Percentiles rank a stretch among this genome's conserved stretches.
Evolutionary conservation across 2,888 invertebrate genomes (phyloP).

Genomic region (Euzophera pinguis): DNA sequence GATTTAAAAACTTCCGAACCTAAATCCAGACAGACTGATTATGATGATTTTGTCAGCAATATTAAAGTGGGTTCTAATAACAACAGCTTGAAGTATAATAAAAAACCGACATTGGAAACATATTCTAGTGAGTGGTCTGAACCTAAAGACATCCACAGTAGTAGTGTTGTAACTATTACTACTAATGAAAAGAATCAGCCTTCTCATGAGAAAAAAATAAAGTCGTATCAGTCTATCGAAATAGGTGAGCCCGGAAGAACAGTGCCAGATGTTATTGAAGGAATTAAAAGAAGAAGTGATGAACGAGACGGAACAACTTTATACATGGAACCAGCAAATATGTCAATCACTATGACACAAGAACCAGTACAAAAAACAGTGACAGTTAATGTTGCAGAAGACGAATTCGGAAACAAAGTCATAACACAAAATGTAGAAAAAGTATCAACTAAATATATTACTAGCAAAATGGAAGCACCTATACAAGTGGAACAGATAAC

Average conservation of each 20-base stretch:
- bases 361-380: conserved; percentile 74
- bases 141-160: conserved; percentile 46
- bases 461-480: conserved; percentile 62
- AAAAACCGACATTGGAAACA: conserved; percentile 47
- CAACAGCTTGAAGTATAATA: conserved; percentile 60
- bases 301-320: conserved; percentile 60
- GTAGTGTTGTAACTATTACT: conserved; percentile 70
- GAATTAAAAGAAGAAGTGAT: conserved; percentile 54
- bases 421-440: conserved; percentile 73
- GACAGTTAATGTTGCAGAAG: conserved; percentile 72
- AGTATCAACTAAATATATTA: conserved; percentile 63
- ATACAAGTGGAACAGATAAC: conserved; percentile 71
- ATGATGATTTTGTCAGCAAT: conserved; percentile 73
- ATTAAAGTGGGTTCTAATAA: conserved; percentile 72
- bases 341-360: conserved; percentile 69
- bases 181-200: conserved; percentile 59
- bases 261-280: conserved; percentile 69
- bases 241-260: conserved; percentile 64
- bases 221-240: conserved; percentile 71
- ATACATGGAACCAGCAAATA: conserved; percentile 70
- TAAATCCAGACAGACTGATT: conserved; percentile 44
- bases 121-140: conserved; percentile 57
- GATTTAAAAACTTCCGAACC: conserved; percentile 59
- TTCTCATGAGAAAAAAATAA: conserved; percentile 47
- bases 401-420: conserved; percentile 72